These are phyloP conservation scores for Drosophila ercepeae DNA, from an alignment of 1,140 invertebrate species.

Conservation along the genomic window DNA sequence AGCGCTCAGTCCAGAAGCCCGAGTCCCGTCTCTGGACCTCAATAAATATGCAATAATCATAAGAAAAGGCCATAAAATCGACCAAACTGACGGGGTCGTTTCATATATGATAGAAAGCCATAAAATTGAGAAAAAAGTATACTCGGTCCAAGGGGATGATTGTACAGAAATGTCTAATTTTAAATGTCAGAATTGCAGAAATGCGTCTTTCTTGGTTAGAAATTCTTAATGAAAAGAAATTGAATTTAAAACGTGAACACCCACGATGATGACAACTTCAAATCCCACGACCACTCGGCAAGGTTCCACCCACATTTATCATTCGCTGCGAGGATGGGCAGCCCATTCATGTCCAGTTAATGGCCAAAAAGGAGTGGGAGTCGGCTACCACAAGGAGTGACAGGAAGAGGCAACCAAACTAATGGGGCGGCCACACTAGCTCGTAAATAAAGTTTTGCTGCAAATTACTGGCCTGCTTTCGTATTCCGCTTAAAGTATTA, in stretches of 20 bases:
- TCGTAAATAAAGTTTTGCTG: constrained; percentile 61
- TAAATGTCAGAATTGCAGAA: neutral
- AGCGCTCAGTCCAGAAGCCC: constrained; percentile 19
- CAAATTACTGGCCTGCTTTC: constrained; percentile 24
- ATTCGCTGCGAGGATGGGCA: constrained; percentile 8
- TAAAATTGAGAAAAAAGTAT: constrained; percentile 27
- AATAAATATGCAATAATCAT: constrained; percentile 73
- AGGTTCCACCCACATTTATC: constrained; percentile 48
- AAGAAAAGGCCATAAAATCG: constrained; percentile 56
- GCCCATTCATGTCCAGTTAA: constrained; percentile 58
- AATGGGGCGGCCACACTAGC: constrained; percentile 42
- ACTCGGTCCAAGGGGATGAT: neutral
- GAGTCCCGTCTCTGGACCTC: constrained; percentile 13
- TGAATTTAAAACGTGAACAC: neutral
- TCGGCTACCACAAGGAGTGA: neutral
- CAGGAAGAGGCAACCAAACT: constrained; percentile 35
- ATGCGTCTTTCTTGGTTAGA: neutral
- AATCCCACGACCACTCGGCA: constrained; percentile 45
- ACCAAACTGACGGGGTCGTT: constrained; percentile 13
- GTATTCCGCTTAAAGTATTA: constrained; percentile 60
- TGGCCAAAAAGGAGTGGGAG: constrained; percentile 29
- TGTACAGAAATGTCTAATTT: neutral
- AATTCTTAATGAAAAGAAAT: constrained; percentile 47
- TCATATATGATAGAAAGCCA: constrained; percentile 6
- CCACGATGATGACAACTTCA: constrained; percentile 37